Evolutionary conservation across 2,888 invertebrate species (phyloP).

Genomic region (Oscheius sp.): DNA sequence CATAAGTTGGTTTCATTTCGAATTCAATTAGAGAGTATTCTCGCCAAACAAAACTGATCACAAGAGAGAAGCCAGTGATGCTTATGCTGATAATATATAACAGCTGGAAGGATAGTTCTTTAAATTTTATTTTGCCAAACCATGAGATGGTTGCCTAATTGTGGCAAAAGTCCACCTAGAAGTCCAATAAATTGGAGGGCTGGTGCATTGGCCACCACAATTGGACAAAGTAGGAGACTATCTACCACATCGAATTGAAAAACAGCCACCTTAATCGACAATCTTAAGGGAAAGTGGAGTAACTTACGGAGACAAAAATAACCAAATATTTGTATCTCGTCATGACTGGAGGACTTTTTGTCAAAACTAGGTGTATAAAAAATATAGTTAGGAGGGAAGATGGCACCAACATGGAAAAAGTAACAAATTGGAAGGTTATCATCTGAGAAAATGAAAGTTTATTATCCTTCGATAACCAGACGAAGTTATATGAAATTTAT

Average conservation of each 20-base stretch:
- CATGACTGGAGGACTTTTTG: background rate
- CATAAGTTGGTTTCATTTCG: background rate
- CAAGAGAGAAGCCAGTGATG: background rate
- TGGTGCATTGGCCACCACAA: background rate
- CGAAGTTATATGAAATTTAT: no score
- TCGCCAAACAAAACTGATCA: slow-evolving; percentile 2
- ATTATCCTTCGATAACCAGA: no score
- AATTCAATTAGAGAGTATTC: slow-evolving; percentile 6
- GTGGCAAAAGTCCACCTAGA: background rate
- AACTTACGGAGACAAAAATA: background rate
- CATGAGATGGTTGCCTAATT: background rate
- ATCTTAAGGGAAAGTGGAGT: background rate
- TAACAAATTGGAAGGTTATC: no score
- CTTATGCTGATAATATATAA: no score
- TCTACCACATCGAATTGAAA: background rate
- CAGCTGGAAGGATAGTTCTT: no score
- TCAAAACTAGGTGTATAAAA: no score
- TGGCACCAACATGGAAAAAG: no score
- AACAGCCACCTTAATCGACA: background rate
- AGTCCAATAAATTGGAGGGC: background rate
- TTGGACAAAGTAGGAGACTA: background rate
- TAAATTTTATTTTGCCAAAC: no score
- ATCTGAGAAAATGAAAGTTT: no score
- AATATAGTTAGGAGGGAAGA: background rate
- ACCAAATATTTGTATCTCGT: background rate